These are phyloP conservation scores for Latrodectus geometricus DNA, from an alignment of 1,140 invertebrate species.

Conservation along the genomic window DNA sequence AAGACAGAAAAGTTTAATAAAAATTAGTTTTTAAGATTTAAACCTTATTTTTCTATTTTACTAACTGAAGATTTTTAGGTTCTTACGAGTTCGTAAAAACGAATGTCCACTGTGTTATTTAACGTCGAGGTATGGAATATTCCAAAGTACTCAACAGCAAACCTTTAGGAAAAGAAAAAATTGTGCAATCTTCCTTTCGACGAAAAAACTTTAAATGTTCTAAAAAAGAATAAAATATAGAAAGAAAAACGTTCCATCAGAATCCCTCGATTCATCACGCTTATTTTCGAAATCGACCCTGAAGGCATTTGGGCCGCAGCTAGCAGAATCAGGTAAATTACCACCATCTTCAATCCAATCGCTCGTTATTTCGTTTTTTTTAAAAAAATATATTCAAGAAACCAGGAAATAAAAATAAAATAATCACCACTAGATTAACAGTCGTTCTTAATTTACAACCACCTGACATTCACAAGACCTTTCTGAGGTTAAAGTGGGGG, in stretches of 20 bases:
- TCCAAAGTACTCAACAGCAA: no score
- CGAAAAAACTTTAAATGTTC: not conserved
- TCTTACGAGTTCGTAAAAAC: no score
- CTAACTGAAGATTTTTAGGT: not conserved
- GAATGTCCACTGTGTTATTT: no score
- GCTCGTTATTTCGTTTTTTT: not conserved
- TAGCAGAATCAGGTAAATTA: not conserved
- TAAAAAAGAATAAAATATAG: not conserved
- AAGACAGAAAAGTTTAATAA: no score
- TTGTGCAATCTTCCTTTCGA: no score
- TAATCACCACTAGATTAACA: not conserved
- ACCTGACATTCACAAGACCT: constrained; percentile 18
- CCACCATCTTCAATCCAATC: not conserved
- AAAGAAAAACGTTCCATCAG: not conserved
- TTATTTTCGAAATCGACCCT: not conserved
- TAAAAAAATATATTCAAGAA: not conserved
- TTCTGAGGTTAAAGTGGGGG: constrained; percentile 29
- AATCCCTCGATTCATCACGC: not conserved
- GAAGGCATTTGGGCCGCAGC: not conserved
- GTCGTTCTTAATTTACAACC: constrained; percentile 30
- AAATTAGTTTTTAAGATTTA: no score
- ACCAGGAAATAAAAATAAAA: constrained; percentile 24
- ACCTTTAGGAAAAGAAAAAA: no score
- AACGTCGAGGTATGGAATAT: no score
- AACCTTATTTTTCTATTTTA: not conserved